Evolutionary conservation across 2,113 vertebrate species (phyloP).

Genomic region (Aix galericulata): DNA sequence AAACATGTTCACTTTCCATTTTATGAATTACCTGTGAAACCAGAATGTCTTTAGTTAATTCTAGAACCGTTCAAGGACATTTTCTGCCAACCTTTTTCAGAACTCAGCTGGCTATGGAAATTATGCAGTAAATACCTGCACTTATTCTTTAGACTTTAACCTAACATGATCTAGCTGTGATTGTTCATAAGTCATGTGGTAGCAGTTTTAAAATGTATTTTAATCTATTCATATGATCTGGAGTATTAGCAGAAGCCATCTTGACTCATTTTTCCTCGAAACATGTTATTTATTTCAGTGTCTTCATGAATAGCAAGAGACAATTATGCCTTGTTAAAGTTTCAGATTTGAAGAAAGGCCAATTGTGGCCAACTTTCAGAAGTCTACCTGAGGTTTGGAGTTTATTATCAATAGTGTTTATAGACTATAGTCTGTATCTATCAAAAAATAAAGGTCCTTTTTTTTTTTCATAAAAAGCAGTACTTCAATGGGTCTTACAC

Average conservation of each 20-base stretch:
- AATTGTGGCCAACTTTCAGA: not conserved
- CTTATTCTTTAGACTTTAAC: slow-evolving; percentile 12
- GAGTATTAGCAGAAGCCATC: not conserved
- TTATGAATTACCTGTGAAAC: not conserved
- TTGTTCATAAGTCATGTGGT: not conserved
- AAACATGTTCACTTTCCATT: not conserved
- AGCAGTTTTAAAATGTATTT: not conserved
- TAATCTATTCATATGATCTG: not conserved
- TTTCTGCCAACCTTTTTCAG: not conserved
- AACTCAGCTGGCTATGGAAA: not conserved
- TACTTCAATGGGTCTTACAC: not conserved
- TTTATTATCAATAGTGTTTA: not conserved
- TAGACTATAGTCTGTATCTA: not conserved
- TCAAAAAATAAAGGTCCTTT: not conserved
- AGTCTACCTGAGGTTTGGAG: not conserved
- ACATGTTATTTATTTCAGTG: not conserved
- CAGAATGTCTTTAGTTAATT: not conserved
- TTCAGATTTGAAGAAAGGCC: not conserved
- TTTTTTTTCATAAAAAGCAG: not conserved
- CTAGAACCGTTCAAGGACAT: not conserved
- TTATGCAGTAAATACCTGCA: not conserved
- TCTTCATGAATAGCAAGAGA: not conserved
- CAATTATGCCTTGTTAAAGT: not conserved
- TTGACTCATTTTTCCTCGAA: not conserved
- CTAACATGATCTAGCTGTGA: not conserved